A percentile compares a stretch with the other conserved stretches of the same genome.
phyloP scores from a whole-genome alignment of 2,888 invertebrate species.

The Schizotus pectinicornis region DNA sequence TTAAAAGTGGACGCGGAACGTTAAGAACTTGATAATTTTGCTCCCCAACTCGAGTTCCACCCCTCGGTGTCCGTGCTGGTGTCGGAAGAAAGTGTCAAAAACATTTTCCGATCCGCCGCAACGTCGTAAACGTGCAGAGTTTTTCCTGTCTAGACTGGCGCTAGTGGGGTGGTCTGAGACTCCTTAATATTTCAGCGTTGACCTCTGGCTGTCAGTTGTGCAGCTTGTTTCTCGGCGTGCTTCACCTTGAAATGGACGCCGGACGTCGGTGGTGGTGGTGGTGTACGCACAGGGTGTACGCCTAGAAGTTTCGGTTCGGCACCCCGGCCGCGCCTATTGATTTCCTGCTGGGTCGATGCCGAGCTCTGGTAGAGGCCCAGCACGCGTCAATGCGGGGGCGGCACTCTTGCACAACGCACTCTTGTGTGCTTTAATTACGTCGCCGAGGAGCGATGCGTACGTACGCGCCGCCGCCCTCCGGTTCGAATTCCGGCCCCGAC shows the following conservation, averaged over 20 bases:
- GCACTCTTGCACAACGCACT: constrained; percentile 25
- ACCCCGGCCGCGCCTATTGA: constrained; percentile 29
- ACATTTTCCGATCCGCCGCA: no score
- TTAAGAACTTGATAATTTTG: no score
- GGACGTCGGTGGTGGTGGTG: no score
- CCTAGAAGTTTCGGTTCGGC: constrained; percentile 19
- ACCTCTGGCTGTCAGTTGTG: neutral
- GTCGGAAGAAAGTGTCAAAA: neutral
- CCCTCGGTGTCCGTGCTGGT: neutral
- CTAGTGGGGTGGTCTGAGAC: no score
- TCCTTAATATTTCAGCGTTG: neutral
- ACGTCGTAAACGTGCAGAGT: no score
- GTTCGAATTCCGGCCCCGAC: no score
- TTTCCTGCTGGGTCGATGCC: constrained; percentile 27
- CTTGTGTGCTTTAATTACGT: constrained; percentile 25
- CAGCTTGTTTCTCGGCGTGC: no score
- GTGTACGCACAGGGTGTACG: constrained; percentile 11
- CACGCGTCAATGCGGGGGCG: constrained; percentile 31
- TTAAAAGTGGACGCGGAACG: no score
- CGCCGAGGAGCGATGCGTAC: constrained; percentile 18
- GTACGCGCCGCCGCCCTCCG: neutral
- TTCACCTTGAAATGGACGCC: no score
- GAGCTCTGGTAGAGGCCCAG: constrained; percentile 22
- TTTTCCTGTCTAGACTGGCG: no score
- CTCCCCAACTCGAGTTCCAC: neutral